Conservation (phyloP, 2,888 invertebrate genomes). For the Hecatera dysodea region DNA sequence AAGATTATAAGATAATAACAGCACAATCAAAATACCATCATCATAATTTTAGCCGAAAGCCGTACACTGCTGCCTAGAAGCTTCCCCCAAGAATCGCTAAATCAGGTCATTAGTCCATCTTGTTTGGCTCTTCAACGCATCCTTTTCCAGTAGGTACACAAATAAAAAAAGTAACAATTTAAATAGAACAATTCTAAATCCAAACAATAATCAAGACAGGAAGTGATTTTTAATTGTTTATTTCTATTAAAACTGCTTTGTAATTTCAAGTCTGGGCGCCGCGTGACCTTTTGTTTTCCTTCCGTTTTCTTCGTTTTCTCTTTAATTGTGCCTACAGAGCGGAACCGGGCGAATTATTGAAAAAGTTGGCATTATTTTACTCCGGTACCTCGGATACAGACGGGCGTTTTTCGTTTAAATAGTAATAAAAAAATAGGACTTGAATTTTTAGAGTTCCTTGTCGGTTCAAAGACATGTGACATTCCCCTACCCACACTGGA, state of each 20-base stretch:
- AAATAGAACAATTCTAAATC: background rate
- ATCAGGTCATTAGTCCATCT: too few species aligned
- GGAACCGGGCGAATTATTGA: conserved; percentile 82
- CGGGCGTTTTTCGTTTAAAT: conserved; percentile 55
- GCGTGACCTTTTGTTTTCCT: conserved; percentile 74
- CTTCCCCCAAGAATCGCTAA: too few species aligned
- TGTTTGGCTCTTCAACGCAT: too few species aligned
- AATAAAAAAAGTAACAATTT: background rate
- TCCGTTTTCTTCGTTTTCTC: conserved; percentile 67
- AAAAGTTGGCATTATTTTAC: conserved; percentile 79
- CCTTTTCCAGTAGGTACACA: too few species aligned
- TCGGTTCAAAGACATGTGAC: too few species aligned
- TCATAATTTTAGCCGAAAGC: too few species aligned
- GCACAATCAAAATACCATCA: too few species aligned
- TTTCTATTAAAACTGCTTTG: conserved; percentile 65
- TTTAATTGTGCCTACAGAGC: conserved; percentile 80
- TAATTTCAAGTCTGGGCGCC: conserved; percentile 67
- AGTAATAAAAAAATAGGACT: background rate
- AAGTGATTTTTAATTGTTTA: conserved; percentile 70
- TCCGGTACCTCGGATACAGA: conserved; percentile 60
- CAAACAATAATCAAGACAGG: conserved; percentile 42
- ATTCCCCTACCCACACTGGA: too few species aligned
- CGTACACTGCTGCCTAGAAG: too few species aligned
- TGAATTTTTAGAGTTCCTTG: too few species aligned
- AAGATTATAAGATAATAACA: too few species aligned